Evolutionary conservation across 2,797 vertebrate species (phyloP).

Genomic region (Percopsis omiscomaycus): DNA sequence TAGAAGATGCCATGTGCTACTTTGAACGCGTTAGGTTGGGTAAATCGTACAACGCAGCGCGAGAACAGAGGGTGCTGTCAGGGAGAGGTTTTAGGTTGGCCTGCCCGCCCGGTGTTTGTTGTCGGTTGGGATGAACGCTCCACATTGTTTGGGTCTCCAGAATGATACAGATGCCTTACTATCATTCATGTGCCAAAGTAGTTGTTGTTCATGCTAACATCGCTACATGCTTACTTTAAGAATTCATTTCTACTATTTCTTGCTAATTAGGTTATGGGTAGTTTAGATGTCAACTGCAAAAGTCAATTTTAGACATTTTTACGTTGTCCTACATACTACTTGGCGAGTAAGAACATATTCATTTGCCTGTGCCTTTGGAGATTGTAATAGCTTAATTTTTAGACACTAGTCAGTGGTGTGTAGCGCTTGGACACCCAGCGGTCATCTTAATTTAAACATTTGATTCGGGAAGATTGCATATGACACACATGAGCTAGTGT

Average conservation of each 20-base stretch:
- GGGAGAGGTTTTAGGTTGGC: slow-evolving; percentile 8
- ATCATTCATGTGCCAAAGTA: slow-evolving; percentile 84
- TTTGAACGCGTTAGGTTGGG: slow-evolving; percentile 53
- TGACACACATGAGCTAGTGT: slow-evolving; percentile 27
- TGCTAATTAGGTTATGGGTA: slow-evolving; percentile 22
- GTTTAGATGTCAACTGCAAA: slow-evolving; percentile 13
- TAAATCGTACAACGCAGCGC: slow-evolving; percentile 42
- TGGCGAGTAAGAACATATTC: slow-evolving; percentile 44
- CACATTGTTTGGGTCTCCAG: slow-evolving; percentile 59
- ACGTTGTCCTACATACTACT: slow-evolving; percentile 28
- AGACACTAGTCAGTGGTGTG: slow-evolving; percentile 42
- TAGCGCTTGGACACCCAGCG: slow-evolving; percentile 48
- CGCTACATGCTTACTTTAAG: slow-evolving; percentile 57
- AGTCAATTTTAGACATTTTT: slow-evolving; percentile 37
- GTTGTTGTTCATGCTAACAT: slow-evolving; percentile 65
- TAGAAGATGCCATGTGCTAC: slow-evolving; percentile 29
- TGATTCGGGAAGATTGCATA: neutral
- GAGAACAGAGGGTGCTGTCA: slow-evolving; percentile 44
- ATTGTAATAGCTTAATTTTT: slow-evolving; percentile 46
- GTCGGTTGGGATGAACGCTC: slow-evolving; percentile 63
- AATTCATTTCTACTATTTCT: slow-evolving; percentile 53
- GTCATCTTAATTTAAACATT: slow-evolving; percentile 52
- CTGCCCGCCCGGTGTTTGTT: slow-evolving; percentile 40
- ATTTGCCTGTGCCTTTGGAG: slow-evolving; percentile 72
- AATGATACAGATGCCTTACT: slow-evolving; percentile 84